A percentile compares a stretch with the other conserved stretches of the same genome.
Evolutionary conservation across 2,888 invertebrate species (phyloP).

Genomic region (Chrysodeixis includens): DNA sequence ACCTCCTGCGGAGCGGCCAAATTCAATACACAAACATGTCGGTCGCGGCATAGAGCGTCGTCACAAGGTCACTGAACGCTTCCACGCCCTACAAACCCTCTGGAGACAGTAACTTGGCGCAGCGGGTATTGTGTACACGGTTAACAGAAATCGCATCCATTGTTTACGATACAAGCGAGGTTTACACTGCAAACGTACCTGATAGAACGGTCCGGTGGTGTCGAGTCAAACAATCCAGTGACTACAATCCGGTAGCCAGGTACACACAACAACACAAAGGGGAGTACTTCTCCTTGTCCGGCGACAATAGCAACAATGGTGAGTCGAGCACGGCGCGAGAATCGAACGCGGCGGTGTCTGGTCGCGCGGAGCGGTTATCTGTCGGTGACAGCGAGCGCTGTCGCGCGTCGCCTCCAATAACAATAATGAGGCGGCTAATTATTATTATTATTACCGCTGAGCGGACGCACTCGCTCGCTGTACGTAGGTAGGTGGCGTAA

Average conservation of each 20-base stretch:
- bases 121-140: slow-evolving; percentile 57
- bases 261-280: slow-evolving; percentile 69
- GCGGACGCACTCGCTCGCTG: slow-evolving; percentile 69
- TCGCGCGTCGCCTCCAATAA: slow-evolving; percentile 72
- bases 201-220: slow-evolving; percentile 65
- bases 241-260: slow-evolving; percentile 67
- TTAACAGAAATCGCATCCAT: slow-evolving; percentile 66
- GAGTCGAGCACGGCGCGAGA: slow-evolving; percentile 58
- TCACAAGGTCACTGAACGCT: slow-evolving; percentile 73
- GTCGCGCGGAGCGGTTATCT: slow-evolving; percentile 75
- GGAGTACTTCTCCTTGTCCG: slow-evolving; percentile 65
- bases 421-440: slow-evolving; percentile 82
- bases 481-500: slow-evolving; percentile 81
- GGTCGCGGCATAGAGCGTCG: slow-evolving; percentile 33
- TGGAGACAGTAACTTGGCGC: slow-evolving; percentile 57
- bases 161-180: slow-evolving; percentile 73
- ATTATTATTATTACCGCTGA: slow-evolving; percentile 82
- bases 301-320: slow-evolving; percentile 68
- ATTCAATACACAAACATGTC: slow-evolving; percentile 30
- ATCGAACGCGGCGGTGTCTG: slow-evolving; percentile 67
- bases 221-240: slow-evolving; percentile 71
- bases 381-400: slow-evolving; percentile 73
- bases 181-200: slow-evolving; percentile 72
- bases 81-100: slow-evolving; percentile 64
- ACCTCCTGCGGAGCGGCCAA: slow-evolving; percentile 43